Evolutionary conservation across 2,797 vertebrate genomes (phyloP), one percentile per base, ranked within the genome.

Genomic region (Clarias laeviceps): DNA sequence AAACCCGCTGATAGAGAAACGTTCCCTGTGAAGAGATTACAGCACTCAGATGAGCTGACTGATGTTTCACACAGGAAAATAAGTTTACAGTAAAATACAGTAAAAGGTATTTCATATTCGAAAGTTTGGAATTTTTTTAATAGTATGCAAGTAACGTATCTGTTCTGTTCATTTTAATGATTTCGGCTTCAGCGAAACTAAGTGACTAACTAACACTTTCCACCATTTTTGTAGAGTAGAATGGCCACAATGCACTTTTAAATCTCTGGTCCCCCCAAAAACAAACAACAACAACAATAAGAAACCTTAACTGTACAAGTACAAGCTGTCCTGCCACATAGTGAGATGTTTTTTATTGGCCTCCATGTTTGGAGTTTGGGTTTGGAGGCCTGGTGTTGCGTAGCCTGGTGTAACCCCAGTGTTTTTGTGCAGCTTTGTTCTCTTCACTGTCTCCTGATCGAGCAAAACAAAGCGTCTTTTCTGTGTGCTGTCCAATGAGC

Each of bases 401-500:
- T 50, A 65, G 40, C 72, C 72, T 83, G 57, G 0, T 5, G 61
- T 50, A 61, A 27, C 37, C 66, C 69, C 45, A 22, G 77, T 74
- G 84, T 83, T 81, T 82, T 81, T 82, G 62, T 83, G 80, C 57
- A 78, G 65, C 59, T 89, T 86, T 82, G 87, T 86, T 79, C 84
- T 79, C 76, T 82, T 85, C 34, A 66, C 68, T 72, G 83, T 91
- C 92, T 91, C 89, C 90, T 92, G 86, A 91, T 86, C 64, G 73
- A 62, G 83, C 80, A 89, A 90, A 89, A 93, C 89, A 88, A 90
- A 62, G 80, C 84, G 87, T 81, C 88, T 91, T 92, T 91, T 85
- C 89, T 90, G 69, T 64, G 5, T 74, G 82, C 68, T 87, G 87
- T 92, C 92, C 92, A 92, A 91, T 92, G 85, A 89, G 88, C 85